Evolutionary conservation across 2,113 vertebrate species (phyloP), one percentile per base, ranked within the genome.

Genomic region (Hyaena hyaena): DNA sequence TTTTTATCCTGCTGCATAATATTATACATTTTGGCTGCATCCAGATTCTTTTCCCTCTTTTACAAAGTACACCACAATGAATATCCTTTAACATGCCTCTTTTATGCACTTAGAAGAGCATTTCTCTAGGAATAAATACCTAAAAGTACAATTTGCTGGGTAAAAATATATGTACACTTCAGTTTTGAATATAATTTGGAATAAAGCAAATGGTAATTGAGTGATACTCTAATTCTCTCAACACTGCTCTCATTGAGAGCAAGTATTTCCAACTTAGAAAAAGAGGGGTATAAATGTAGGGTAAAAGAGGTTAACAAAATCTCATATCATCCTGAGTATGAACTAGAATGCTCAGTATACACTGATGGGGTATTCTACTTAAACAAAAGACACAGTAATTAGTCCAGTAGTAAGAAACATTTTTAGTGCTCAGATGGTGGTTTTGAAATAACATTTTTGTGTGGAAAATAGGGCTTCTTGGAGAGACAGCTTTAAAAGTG

Each of bases 101-200:
- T 88, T 86, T 68, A 39, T 63, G 12, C n/a, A 50, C 48, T 58
- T 26, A 43, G 33, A 85, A 33, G 50, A 69, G 33, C 12, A 53
- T 69, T 90, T 43, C 5, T 77, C 48, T 93, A 69, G 21, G 15
- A 90, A 96, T 96, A 77, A 76, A 89, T 96, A 83, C 31, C 31
- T 68, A 48, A 24, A 68, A 50, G 48, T 26, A 80, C 33, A 89
- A 66, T 76, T 83, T 45, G 4, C n/a, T 88, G 10, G 24, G 35
- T 24, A 31, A 93, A 82, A 96, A 77, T 84, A 58, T 28, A 68
- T 84, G 31, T 35, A 71, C 31, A 61, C 83, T 89, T 90, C 61
- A 79, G 14, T 48, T 69, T 93, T 90, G 11, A 35, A 79, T 28
- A 15, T 83, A 39, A 77, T 50, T 10, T 76, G 50, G 21, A 90